These are phyloP conservation scores for Acanthosepion lycidas DNA, from an alignment of 2,888 invertebrate species.

Conservation along the genomic window DNA sequence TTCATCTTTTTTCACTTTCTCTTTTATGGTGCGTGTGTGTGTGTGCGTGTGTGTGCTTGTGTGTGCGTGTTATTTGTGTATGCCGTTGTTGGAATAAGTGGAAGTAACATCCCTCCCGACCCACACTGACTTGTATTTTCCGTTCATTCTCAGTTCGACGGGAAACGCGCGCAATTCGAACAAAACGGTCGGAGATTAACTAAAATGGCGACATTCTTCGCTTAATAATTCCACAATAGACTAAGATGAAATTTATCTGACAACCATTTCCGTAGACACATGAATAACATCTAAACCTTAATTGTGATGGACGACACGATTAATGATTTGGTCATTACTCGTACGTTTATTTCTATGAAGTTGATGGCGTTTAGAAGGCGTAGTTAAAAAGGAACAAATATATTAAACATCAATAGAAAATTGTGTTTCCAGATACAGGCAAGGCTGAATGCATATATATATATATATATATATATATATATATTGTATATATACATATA, in stretches of 20 bases:
- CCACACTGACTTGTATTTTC: neutral
- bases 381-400: neutral
- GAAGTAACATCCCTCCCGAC: neutral
- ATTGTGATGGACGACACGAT: conserved; percentile 21
- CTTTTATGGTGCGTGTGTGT: too few relatives aligned
- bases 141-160: neutral
- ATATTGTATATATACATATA: too few relatives aligned
- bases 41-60: too few relatives aligned
- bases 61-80: neutral
- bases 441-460: neutral
- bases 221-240: conserved; percentile 20
- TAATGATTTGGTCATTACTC: neutral
- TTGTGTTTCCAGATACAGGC: neutral
- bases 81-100: neutral
- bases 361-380: neutral
- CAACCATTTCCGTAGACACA: conserved; percentile 21
- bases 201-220: neutral
- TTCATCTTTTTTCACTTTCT: neutral
- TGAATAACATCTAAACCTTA: neutral
- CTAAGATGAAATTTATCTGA: neutral
- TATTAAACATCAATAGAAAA: neutral
- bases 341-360: neutral
- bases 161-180: neutral
- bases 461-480: too few relatives aligned
- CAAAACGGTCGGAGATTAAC: neutral